A percentile compares a stretch with the other conserved stretches of the same genome.
Evolutionary conservation across 1,140 invertebrate species (phyloP).

Genomic region (Magallana angulata): DNA sequence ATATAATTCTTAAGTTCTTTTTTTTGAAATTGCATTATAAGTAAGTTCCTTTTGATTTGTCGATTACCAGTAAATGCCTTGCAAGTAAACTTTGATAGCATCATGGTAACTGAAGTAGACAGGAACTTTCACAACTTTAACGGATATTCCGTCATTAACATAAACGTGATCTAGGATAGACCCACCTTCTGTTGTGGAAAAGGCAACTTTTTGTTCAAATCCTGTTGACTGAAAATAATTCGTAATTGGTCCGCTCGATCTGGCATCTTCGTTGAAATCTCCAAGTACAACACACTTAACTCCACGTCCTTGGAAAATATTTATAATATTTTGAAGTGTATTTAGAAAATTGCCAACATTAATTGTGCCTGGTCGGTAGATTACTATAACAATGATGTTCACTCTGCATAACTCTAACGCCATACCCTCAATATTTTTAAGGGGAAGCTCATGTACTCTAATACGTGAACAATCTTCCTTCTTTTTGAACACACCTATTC

Average conservation of each 20-base stretch:
- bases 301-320: not conserved
- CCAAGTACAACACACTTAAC: not conserved
- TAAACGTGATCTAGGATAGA: constrained; percentile 36
- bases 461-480: not conserved
- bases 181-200: constrained; percentile 33
- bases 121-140: not conserved
- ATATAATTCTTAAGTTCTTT: no score
- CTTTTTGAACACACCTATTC: not conserved
- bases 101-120: constrained; percentile 42
- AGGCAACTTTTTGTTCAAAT: constrained; percentile 10
- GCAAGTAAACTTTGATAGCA: constrained; percentile 18
- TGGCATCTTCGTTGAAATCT: constrained; percentile 18
- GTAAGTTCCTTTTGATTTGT: no score
- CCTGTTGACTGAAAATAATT: not conserved
- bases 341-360: not conserved
- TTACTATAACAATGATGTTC: not conserved
- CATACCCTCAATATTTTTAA: no score
- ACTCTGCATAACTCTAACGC: not conserved
- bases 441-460: not conserved
- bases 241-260: not conserved
- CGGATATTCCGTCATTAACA: not conserved
- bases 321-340: not conserved
- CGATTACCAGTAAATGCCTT: no score
- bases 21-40: no score
- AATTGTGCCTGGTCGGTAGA: not conserved